Evolutionary conservation across 2,797 vertebrate species (phyloP).

Genomic region (Darevskia nairensis): DNA sequence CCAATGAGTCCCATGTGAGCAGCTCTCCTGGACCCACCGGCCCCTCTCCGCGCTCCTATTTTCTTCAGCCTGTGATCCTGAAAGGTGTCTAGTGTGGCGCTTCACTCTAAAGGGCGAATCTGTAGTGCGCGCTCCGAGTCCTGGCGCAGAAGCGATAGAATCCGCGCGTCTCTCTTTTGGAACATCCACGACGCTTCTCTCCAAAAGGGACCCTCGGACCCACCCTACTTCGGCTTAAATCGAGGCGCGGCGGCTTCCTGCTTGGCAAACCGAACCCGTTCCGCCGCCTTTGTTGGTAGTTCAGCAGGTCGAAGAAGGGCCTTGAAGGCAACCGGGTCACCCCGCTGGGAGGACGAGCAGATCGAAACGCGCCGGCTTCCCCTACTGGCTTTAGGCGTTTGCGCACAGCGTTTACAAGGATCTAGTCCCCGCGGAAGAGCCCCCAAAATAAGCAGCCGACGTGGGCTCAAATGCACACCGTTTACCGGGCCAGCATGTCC

Average conservation of each 20-base stretch:
- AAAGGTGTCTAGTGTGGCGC: too few species aligned
- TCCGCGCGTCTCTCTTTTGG: neutral
- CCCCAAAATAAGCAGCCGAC: neutral
- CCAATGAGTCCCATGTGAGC: neutral
- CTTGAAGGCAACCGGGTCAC: neutral
- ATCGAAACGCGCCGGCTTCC: neutral
- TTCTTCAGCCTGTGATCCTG: neutral
- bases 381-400: neutral
- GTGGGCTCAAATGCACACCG: neutral
- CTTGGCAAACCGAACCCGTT: neutral
- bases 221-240: neutral
- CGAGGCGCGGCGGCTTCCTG: neutral
- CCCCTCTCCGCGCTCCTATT: neutral
- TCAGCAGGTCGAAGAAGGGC: neutral
- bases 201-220: neutral
- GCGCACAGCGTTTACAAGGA: too few species aligned
- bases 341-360: neutral
- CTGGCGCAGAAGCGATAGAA: neutral
- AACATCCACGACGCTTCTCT: neutral
- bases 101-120: too few species aligned
- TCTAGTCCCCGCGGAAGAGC: too few species aligned
- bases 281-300: neutral
- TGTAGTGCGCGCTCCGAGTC: too few species aligned
- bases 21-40: neutral
- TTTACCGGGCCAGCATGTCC: too few species aligned